Evolutionary conservation across 2,797 vertebrate species (phyloP), one percentile per base, ranked within the genome.

Genomic region (Rhyacichthys aspro): DNA sequence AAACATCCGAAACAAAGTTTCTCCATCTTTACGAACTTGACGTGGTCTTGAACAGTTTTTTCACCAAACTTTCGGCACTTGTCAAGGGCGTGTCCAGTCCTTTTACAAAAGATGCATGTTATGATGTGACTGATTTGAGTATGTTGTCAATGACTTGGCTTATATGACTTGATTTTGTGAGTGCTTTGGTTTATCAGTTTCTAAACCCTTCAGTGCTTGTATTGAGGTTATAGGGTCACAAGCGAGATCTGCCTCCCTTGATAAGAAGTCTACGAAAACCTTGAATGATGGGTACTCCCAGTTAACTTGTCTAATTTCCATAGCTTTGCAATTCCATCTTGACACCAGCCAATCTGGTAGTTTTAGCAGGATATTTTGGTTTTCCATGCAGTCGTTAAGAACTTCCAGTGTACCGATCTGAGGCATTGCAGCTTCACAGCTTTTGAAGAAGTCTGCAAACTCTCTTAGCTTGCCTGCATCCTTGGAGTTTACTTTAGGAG

Each of bases 101-200:
- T 23, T 48, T 32, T 55, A 8, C 65, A 74, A 43, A 68, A 54
- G 4, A 23, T 10, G 3, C 67, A 66, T 1, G 12, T 42, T 43
- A 19, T 38, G 9, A 37, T 23, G 17, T 0, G 41, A 1, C 7
- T 11, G n/a, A 32, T 12, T 15, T 28, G 15, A 19, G 15, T 55
- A 28, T 23, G 19, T 23, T 23, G 19, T 23, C 7, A 64, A 14
- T 2, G 56, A 55, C 10, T 63, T 68, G 37, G 48, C 34, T 38
- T 59, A 43, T 12, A 49, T 1, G 3, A 16, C 23, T 48, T 63
- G 43, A 2, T 9, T 18, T 38, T 0, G 2, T 23, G 19, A 23
- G 2, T 6, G 8, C 10, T 11, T 70, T 12, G 3, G 11, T 34
- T 16, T 61, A 1, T 56, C 11, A 2, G 12, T 3, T 37, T 66